A percentile compares a stretch with the other conserved stretches of the same genome.
Conservation (phyloP, 2,797 vertebrate species). For the Tapirus indicus region DNA sequence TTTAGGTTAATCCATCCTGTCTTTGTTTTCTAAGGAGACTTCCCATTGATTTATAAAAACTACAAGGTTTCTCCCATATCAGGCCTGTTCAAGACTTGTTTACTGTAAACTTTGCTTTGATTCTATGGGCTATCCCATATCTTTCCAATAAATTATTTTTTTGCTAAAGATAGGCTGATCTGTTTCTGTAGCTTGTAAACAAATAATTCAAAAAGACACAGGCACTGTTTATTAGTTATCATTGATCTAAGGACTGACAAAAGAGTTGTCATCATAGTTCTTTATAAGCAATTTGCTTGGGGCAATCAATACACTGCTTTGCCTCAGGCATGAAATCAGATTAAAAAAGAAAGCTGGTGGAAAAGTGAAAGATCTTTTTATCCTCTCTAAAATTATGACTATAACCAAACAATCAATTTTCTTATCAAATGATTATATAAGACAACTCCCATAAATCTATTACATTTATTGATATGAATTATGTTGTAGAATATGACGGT, state of each 20-base stretch:
- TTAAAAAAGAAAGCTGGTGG: slow-evolving; percentile 61
- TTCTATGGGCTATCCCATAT: background rate
- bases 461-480: slow-evolving; percentile 50
- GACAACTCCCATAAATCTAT: slow-evolving; percentile 54
- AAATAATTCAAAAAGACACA: slow-evolving; percentile 66
- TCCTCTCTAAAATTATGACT: slow-evolving; percentile 48
- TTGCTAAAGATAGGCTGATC: slow-evolving; percentile 59
- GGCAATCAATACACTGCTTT: slow-evolving; percentile 74
- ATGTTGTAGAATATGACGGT: slow-evolving; percentile 13
- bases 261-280: slow-evolving; percentile 42
- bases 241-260: slow-evolving; percentile 72
- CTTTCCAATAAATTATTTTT: slow-evolving; percentile 55
- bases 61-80: background rate
- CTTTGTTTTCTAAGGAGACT: background rate
- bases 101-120: slow-evolving; percentile 26
- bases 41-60: slow-evolving; percentile 2
- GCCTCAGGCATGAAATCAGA: slow-evolving; percentile 69
- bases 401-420: slow-evolving; percentile 71
- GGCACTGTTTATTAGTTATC: slow-evolving; percentile 63
- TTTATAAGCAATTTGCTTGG: slow-evolving; percentile 63
- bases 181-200: slow-evolving; percentile 66
- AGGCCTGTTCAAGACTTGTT: background rate
- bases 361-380: slow-evolving; percentile 55
- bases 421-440: slow-evolving; percentile 49
- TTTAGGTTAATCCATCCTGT: background rate